phyloP scores from a whole-genome alignment of 2,888 invertebrate genomes.

The Pachymerium ferrugineum region DNA sequence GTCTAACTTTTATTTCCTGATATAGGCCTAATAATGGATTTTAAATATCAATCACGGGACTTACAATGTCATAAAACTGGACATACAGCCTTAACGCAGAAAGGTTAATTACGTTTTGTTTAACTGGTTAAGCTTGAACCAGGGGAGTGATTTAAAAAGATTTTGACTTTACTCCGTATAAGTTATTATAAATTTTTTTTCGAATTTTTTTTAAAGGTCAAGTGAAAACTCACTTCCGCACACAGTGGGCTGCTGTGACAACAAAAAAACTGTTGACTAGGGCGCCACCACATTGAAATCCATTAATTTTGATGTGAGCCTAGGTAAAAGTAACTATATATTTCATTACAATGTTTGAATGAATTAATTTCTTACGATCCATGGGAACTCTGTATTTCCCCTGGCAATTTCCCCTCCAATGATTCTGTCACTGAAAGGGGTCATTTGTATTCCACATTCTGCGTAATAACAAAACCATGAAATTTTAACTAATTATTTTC shows the following conservation, averaged over 20 bases:
- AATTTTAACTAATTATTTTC: not conserved
- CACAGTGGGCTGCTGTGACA: constrained; percentile 42
- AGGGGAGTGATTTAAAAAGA: not conserved
- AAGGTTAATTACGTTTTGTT: not conserved
- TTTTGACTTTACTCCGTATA: not conserved
- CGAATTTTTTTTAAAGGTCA: constrained; percentile 2
- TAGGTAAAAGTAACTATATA: constrained; percentile 28
- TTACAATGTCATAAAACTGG: not conserved
- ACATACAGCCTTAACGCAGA: not conserved
- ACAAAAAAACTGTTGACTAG: constrained; percentile 40
- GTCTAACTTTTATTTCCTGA: no score
- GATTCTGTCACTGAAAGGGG: constrained; percentile 36
- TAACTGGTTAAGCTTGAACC: not conserved
- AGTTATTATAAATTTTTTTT: constrained; percentile 7
- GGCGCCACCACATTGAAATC: constrained; percentile 42
- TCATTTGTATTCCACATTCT: constrained; percentile 37
- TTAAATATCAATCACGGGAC: not conserved
- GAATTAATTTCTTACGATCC: constrained; percentile 35
- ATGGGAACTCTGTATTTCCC: constrained; percentile 36
- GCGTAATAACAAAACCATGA: not conserved
- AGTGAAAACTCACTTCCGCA: constrained; percentile 41
- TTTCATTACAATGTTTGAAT: not conserved
- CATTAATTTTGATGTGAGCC: constrained; percentile 42
- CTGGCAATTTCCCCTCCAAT: constrained; percentile 36
- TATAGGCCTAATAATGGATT: not conserved